Conservation (phyloP, 2,113 vertebrate species). For the Notarius quadriscutis region DNA sequence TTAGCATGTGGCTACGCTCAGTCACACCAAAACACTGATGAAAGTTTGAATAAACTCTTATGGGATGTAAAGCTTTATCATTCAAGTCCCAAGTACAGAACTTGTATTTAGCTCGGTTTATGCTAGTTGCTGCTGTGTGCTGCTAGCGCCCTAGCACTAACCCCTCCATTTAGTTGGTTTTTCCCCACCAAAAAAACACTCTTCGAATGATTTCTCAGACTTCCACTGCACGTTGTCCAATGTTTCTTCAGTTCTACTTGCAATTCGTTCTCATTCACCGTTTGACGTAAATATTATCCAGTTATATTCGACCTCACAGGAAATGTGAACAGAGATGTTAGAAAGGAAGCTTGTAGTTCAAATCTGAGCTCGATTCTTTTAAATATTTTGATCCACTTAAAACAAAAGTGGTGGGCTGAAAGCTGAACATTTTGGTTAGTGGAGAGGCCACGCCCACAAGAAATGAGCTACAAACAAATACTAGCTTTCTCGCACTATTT, state of each 20-base stretch:
- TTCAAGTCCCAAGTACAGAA: not conserved
- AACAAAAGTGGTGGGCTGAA: not conserved
- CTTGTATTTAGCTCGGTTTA: not conserved
- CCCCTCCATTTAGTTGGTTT: not conserved
- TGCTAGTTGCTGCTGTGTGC: not conserved
- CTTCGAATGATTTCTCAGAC: not conserved
- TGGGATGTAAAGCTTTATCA: not conserved
- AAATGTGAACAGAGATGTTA: not conserved
- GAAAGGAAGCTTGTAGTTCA: not conserved
- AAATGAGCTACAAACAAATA: not conserved
- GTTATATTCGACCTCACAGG: not conserved
- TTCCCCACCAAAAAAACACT: not conserved
- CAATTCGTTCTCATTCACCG: not conserved
- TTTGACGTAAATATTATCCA: not conserved
- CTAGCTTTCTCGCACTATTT: not conserved
- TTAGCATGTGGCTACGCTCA: conserved; percentile 16
- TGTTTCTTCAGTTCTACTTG: not conserved
- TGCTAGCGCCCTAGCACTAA: not conserved
- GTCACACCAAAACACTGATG: not conserved
- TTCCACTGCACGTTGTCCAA: not conserved
- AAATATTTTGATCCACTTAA: not conserved
- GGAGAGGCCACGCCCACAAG: not conserved
- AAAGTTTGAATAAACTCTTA: not conserved
- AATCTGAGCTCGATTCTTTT: not conserved
- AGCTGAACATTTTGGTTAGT: not conserved